Conservation (phyloP, 2,113 vertebrate species). For the Rhinoderma darwinii region DNA sequence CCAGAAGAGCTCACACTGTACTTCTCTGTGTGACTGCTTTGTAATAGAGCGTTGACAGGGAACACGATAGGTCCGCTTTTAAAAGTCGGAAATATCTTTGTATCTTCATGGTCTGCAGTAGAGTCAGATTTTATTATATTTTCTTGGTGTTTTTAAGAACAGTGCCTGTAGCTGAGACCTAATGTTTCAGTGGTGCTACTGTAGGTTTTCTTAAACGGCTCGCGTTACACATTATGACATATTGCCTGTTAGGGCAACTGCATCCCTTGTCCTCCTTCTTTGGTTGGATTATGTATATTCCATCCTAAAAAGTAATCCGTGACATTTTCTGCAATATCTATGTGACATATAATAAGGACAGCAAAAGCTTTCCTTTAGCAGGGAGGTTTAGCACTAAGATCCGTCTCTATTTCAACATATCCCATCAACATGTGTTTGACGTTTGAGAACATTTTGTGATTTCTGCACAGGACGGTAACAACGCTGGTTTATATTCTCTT, state of each 20-base stretch:
- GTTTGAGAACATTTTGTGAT: constrained; percentile 54
- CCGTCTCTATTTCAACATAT: constrained; percentile 43
- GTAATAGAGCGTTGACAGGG: too few species aligned
- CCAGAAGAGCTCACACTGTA: too few species aligned
- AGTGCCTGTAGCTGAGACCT: background rate
- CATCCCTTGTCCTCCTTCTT: background rate
- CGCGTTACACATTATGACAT: background rate
- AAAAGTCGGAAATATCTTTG: background rate
- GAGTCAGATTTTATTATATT: background rate
- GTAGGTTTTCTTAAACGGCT: background rate
- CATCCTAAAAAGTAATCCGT: constrained; percentile 42
- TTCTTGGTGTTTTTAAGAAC: background rate
- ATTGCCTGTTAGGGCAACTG: constrained; percentile 11
- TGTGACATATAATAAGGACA: constrained; percentile 37
- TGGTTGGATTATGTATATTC: constrained; percentile 35
- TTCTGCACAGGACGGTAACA: background rate
- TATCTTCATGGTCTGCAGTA: background rate
- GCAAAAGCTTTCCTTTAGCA: constrained; percentile 33
- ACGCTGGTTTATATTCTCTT: constrained; percentile 42
- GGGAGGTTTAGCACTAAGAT: constrained; percentile 15
- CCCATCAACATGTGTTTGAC: constrained; percentile 50
- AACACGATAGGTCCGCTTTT: background rate
- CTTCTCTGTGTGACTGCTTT: too few species aligned
- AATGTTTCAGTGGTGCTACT: background rate
- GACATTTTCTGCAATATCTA: constrained; percentile 41